These are phyloP conservation scores for Drosophila eugracilis DNA, from an alignment of 1,140 invertebrate species.

Conservation along the genomic window DNA sequence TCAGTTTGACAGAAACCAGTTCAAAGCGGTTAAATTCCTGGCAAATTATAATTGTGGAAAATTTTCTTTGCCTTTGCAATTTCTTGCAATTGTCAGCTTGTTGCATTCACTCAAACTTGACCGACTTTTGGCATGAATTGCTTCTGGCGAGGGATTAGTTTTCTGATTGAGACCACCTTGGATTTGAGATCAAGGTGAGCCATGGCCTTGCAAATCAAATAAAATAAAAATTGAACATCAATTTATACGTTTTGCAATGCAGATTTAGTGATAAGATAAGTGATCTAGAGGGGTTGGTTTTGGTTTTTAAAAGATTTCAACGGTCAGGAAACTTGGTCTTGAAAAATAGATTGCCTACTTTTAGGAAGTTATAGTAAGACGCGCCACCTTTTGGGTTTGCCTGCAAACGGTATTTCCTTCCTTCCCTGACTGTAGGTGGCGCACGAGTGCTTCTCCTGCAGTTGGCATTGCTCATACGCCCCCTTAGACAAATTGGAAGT, in stretches of 20 bases:
- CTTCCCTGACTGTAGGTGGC: background rate
- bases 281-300: background rate
- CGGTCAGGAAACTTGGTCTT: background rate
- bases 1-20: conserved; percentile 42
- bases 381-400: conserved; percentile 18
- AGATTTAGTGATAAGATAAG: background rate
- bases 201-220: conserved; percentile 15
- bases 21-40: conserved; percentile 52
- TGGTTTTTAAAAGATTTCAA: background rate
- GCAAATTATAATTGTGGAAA: conserved; percentile 51
- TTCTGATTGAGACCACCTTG: conserved; percentile 62
- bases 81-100: conserved; percentile 18
- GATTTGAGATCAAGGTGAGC: conserved; percentile 8
- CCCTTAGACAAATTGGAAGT: conserved; percentile 7
- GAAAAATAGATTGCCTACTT: conserved; percentile 17
- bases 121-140: conserved; percentile 40
- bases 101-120: conserved; percentile 62
- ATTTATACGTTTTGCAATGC: conserved; percentile 17
- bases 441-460: conserved; percentile 4
- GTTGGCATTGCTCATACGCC: conserved; percentile 63
- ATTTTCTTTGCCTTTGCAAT: conserved; percentile 48
- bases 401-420: no score
- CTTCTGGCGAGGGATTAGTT: conserved; percentile 46
- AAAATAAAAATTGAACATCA: background rate
- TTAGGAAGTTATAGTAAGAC: background rate